Evolutionary conservation across 2,888 invertebrate genomes (phyloP), one percentile per base, ranked within the genome.

Genomic region (Operophtera brumata): DNA sequence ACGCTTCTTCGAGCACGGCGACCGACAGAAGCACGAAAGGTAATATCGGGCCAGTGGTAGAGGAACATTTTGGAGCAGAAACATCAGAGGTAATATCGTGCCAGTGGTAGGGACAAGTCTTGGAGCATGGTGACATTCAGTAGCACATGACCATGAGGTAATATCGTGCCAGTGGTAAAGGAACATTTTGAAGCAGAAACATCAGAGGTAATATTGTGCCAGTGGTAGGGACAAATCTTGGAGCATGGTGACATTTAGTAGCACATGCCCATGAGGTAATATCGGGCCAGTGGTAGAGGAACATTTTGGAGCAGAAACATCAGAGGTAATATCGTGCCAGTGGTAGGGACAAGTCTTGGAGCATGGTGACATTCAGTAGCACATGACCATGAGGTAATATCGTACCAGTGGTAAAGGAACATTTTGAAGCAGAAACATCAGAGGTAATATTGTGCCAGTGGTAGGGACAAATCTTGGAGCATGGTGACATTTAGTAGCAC

Each of bases 81-180:
- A n/a, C n/a, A n/a, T n/a, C n/a, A n/a, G n/a, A n/a, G n/a, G n/a
- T n/a, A n/a, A n/a, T n/a, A n/a, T n/a, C n/a, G n/a, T n/a, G 84
- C 12, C 78, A 84, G 43, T 90, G 89, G 63, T 86, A 85, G n/a
- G 68, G 86, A 1, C 73, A 78, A 4, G 88, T 84, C 64, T 80
- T 78, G 0, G 87, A 88, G 69, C 84, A 80, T 47, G 87, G 88
- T 39, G 84, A 84, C 0, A 45, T 87, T 49, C 86, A 87, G 77
- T 88, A 88, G 57, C 89, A 89, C n/a, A n/a, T n/a, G n/a, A n/a
- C n/a, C 48, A 86, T 88, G 57, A 81, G 88, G 87, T 82, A 62
- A 52, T 32, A 26, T 8, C 26, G 26, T 6, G 8, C 37, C 10
- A 4, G 34, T 34, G 8, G 14, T 14, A 14, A 5, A n/a, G n/a